Evolutionary conservation across 2,113 vertebrate genomes (phyloP).

Genomic region (Chascanopsetta lugubris): DNA sequence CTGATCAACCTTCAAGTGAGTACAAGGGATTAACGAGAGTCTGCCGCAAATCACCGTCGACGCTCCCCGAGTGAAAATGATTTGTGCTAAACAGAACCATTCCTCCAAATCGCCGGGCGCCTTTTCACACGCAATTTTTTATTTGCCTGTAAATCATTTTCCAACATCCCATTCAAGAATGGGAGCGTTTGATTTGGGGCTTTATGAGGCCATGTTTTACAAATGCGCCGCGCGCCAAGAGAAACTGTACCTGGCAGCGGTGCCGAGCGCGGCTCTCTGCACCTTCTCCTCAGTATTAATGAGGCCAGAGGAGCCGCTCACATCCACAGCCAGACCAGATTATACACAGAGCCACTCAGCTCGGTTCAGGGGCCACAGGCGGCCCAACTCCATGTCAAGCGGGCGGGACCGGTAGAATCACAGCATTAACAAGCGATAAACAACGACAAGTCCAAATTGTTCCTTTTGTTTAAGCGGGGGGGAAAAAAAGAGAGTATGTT

Average conservation of each 20-base stretch:
- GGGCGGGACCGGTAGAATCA: no score
- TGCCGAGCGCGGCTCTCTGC: slow-evolving; percentile 52
- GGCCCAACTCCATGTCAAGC: slow-evolving; percentile 45
- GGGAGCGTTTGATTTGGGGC: slow-evolving; percentile 61
- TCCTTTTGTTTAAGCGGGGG: no score
- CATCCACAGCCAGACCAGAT: slow-evolving; percentile 45
- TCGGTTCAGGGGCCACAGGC: slow-evolving; percentile 27
- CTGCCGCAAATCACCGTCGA: slow-evolving; percentile 69
- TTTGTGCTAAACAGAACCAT: slow-evolving; percentile 70
- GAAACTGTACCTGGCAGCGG: slow-evolving; percentile 69
- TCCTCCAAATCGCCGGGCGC: slow-evolving; percentile 29
- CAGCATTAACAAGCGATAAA: no score
- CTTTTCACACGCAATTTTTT: slow-evolving; percentile 67
- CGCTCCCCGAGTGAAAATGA: slow-evolving; percentile 53
- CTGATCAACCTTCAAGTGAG: slow-evolving; percentile 80
- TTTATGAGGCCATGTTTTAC: slow-evolving; percentile 72
- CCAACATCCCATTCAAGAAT: slow-evolving; percentile 72
- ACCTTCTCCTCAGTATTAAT: slow-evolving; percentile 53
- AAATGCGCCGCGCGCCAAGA: slow-evolving; percentile 62
- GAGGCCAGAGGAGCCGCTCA: slow-evolving; percentile 44
- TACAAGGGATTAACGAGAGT: slow-evolving; percentile 51
- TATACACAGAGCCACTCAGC: not conserved
- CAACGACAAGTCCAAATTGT: no score
- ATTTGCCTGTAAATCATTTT: slow-evolving; percentile 79
- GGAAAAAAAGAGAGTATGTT: no score